Base-by-base conservation (phyloP, 2,113 vertebrate species). In the Sula dactylatra region DNA sequence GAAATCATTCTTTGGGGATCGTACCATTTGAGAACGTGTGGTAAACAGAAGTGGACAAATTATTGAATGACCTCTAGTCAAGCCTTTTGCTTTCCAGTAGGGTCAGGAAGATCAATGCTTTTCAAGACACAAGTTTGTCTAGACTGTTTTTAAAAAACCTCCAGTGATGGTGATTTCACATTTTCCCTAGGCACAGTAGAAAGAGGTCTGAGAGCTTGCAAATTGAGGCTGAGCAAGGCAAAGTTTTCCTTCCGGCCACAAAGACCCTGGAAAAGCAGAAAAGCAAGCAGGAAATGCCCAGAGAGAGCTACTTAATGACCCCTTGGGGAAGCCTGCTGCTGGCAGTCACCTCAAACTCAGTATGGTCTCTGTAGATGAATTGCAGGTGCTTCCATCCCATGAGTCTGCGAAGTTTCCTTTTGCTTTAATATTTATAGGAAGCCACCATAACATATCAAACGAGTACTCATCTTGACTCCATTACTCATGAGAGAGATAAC, bases 391-490 rank as follows among this genome's bases (percentile, higher is more conserved):
- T 90, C 94, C 29, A 5, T 50, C 66, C 81, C 42, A 3, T 64
- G 88, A 87, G 54, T 17, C 94, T 95, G n/a, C 80, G 86, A 96
- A 97, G 96, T 89, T 96, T 80, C 89, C 91, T 73, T 62, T 72
- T 77, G 62, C 91, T 97, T 97, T 94, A 97, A 94, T 96, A 97
- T 95, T 95, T 95, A 95, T 97, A 93, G 86, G 95, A 78, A 97
- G 78, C 71, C 78, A 69, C 91, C 95, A 55, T 94, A 95, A 93
- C 94, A 94, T 92, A 97, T 94, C 94, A 96, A 97, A 95, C 11
- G 10, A 80, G 82, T 66, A 73, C 93, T 97, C 93, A 81, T 97
- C 93, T 97, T 94, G 64, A 86, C 81, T 94, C 91, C 78, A 93
- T 96, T 91, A 93, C 94, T 97, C 94, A 91, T 11, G 21, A 91